Base-by-base conservation (phyloP, 2,113 vertebrate species). In the Gopherus flavomarginatus region DNA sequence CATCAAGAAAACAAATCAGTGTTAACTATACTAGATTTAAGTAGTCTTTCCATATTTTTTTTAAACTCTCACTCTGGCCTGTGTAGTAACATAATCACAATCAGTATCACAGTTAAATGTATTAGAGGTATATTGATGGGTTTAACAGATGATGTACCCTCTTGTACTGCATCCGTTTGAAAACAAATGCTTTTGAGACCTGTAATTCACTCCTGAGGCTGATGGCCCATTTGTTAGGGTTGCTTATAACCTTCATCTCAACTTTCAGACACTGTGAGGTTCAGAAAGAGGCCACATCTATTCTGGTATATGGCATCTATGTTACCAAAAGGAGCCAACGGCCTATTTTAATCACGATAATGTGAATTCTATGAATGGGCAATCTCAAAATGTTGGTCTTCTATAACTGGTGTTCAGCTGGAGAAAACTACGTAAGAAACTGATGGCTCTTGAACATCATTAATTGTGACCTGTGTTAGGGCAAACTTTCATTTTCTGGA, bases 201-300 rank as follows among this genome's bases (percentile, higher is more conserved):
- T 3, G 1, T 5, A 78, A 16, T 24, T 78, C 42, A 29, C 12
- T 47, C 38, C 42, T 47, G 7, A 11, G 65, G 31, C 47, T 89
- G 59, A 85, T 52, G 95, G 42, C 21, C 14, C 17, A 29, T 57
- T 83, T 95, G 3, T 80, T 92, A 89, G 86, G 47, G 29, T 93
- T 24, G 42, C 4, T 56, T 72, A 69, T 82, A 65, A 1, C 3
- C 17, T 86, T 83, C 47, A 11, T 88, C 35, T 95, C 22, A 0
- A 72, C 6, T 88, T 90, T 86, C 89, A 86, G 65, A 62, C 31
- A 88, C 22, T 57, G 19, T 14, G 82, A 52, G 69, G 92, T 6
- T 80, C 54, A 82, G 62, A 87, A 90, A 35, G 2, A 31, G 83
- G 54, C n/a, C 56, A 72, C 21, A 84, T 83, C 56, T 13, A 5